These are phyloP conservation scores for Dipodomys ordii DNA, from an alignment of 2,113 vertebrate genomes.

Conservation along the genomic window DNA sequence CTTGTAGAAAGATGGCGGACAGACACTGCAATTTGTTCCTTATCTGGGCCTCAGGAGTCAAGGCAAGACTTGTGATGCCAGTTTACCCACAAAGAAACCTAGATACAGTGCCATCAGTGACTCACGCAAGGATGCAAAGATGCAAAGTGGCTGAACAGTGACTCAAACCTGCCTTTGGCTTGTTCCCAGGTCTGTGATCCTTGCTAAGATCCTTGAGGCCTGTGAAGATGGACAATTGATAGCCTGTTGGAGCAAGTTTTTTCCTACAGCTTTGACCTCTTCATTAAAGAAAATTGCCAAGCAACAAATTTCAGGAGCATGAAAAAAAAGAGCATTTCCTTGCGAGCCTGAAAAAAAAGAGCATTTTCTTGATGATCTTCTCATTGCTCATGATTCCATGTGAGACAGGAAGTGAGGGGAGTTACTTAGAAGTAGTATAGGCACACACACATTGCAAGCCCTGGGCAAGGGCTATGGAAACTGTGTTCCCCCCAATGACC, in stretches of 20 bases:
- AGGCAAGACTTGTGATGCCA: background rate
- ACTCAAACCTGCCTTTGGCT: slow-evolving; percentile 36
- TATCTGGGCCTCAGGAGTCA: background rate
- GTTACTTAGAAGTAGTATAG: rapidly evolving
- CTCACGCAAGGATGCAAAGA: background rate
- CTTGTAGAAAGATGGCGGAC: background rate
- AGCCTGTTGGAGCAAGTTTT: slow-evolving; percentile 3
- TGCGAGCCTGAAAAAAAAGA: background rate
- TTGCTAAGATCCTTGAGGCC: background rate
- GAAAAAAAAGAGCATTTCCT: background rate
- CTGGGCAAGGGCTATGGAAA: background rate
- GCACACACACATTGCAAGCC: background rate
- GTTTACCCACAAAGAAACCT: background rate
- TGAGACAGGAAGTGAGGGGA: background rate
- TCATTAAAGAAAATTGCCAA: background rate
- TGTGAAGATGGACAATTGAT: background rate
- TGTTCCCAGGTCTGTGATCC: background rate
- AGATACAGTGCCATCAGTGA: background rate
- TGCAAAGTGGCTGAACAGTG: background rate
- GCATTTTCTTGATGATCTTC: background rate
- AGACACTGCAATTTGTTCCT: background rate
- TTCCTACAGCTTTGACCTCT: slow-evolving; percentile 1
- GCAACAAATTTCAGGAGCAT: background rate
- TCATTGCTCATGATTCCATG: background rate
- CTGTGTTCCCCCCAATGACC: background rate